These are phyloP conservation scores for Onychomys torridus DNA, from an alignment of 2,797 vertebrate genomes.

Conservation along the genomic window DNA sequence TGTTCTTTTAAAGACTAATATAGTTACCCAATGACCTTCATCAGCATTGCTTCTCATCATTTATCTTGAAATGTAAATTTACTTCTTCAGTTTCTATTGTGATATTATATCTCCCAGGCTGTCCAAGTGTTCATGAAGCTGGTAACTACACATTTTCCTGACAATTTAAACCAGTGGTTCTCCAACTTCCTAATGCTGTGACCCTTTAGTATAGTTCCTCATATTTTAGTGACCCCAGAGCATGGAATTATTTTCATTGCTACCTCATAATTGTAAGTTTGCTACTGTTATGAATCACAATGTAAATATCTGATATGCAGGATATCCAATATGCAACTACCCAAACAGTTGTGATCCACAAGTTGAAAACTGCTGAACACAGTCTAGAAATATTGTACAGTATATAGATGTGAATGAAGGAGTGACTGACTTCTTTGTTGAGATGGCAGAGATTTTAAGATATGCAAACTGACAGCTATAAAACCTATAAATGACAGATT, in stretches of 20 bases:
- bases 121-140: neutral
- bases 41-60: neutral
- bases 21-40: neutral
- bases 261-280: neutral
- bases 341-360: neutral
- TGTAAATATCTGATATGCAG: neutral
- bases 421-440: slow-evolving; percentile 36
- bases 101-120: neutral
- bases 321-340: too few relatives aligned
- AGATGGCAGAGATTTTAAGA: slow-evolving; percentile 40
- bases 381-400: slow-evolving; percentile 43
- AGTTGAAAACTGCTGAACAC: neutral
- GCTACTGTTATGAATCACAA: neutral
- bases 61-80: slow-evolving; percentile 52
- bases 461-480: slow-evolving; percentile 16
- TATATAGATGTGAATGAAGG: slow-evolving; percentile 42
- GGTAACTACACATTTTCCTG: neutral
- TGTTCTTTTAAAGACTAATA: neutral
- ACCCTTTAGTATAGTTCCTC: neutral
- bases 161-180: neutral
- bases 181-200: neutral
- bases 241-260: neutral
- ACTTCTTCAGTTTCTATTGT: slow-evolving; percentile 47
- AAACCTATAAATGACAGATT: slow-evolving; percentile 29
- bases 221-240: neutral